Conservation (phyloP, 2,113 vertebrate species). For the Upupa epops region DNA sequence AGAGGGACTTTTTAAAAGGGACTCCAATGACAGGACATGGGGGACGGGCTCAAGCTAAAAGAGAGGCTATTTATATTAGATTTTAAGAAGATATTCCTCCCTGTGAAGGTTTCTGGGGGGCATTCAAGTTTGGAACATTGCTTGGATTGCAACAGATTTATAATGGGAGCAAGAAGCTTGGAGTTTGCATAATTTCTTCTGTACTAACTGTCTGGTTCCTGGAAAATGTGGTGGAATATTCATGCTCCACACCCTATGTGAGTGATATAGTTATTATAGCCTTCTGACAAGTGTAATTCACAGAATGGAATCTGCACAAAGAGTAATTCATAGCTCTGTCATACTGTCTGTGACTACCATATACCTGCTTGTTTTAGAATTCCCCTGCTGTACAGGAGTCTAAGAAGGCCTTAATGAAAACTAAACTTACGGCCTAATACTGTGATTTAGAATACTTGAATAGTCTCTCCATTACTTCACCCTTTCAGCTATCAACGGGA, state of each 20-base stretch:
- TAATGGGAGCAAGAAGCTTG: neutral
- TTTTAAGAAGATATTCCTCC: no score
- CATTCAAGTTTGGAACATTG: neutral
- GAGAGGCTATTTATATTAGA: no score
- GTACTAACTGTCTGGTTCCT: constrained; percentile 4
- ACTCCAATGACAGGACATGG: no score
- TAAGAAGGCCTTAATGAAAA: neutral
- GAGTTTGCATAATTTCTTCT: constrained; percentile 4
- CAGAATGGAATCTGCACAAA: constrained; percentile 8
- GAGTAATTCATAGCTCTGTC: neutral
- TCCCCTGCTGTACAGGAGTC: neutral
- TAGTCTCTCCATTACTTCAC: neutral
- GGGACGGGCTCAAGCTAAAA: no score
- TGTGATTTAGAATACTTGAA: no score
- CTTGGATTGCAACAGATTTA: neutral
- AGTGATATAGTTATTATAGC: neutral
- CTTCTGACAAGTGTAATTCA: constrained; percentile 33
- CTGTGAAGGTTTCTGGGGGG: neutral
- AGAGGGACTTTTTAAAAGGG: no score
- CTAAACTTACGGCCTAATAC: neutral
- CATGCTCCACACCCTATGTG: neutral
- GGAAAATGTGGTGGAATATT: constrained; percentile 39
- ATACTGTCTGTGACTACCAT: neutral
- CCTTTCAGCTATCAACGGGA: neutral
- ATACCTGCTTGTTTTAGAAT: neutral